These are phyloP conservation scores for Archivesica marissinica DNA, from an alignment of 1,140 invertebrate species.

Conservation along the genomic window DNA sequence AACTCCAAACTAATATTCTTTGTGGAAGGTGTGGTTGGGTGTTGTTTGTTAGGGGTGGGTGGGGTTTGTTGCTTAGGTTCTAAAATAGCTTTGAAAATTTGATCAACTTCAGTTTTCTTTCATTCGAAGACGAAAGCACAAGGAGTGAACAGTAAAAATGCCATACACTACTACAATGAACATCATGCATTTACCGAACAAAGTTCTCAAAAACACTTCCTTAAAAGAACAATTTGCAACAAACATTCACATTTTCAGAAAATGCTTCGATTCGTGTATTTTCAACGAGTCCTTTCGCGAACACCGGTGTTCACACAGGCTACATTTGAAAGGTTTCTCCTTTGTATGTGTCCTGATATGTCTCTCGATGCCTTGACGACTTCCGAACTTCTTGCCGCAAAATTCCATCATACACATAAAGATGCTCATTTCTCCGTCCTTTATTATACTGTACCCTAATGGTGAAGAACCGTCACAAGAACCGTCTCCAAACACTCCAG, in stretches of 20 bases:
- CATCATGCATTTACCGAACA: too few relatives aligned
- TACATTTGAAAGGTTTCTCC: conserved; percentile 25
- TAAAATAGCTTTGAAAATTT: too few relatives aligned
- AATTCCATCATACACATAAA: neutral
- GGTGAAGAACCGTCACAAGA: neutral
- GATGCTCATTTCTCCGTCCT: neutral
- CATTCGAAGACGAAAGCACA: too few relatives aligned
- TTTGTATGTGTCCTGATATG: conserved; percentile 29
- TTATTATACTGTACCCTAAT: neutral
- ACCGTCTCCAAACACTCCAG: neutral
- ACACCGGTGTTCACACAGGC: neutral
- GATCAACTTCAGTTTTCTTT: too few relatives aligned
- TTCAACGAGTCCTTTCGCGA: conserved; percentile 16
- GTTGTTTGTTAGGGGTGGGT: too few relatives aligned
- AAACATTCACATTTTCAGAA: neutral
- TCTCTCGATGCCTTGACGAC: neutral
- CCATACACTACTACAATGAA: too few relatives aligned
- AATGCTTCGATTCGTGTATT: neutral
- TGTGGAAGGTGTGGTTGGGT: too few relatives aligned
- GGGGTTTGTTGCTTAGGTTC: too few relatives aligned
- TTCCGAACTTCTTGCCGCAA: neutral
- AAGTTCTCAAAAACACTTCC: too few relatives aligned
- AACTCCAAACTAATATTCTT: too few relatives aligned
- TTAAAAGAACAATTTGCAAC: too few relatives aligned
- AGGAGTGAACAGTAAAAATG: too few relatives aligned